Evolutionary conservation across 1,140 invertebrate genomes (phyloP), one percentile per base, ranked within the genome.

Genomic region (Leptestheria dahalacensis): DNA sequence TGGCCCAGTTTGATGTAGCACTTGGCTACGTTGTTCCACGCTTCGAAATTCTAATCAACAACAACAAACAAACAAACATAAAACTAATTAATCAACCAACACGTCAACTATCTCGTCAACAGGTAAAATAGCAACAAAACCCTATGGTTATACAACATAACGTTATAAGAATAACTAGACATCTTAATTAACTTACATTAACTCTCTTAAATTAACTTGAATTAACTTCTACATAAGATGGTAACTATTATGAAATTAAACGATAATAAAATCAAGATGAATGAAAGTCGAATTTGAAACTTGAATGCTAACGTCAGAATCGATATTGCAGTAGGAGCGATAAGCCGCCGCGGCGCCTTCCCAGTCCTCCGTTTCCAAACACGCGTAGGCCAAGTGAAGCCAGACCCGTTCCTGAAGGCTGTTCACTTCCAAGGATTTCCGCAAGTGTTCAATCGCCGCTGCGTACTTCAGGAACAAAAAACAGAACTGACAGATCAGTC

Each of bases 21-120:
- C 69, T 93, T 91, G 11, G 91, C 88, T 53, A 98, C 74, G 74
- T 98, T 98, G 72, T 96, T 97, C 95, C 95, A 99, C 0, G 89
- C 91, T 74, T 97, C 91, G 71, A 91, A 97, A 62, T 85, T 85
- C 74, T 88, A 65, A 49, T 68, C 66, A 63, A n/a, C n/a, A n/a
- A n/a, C n/a, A n/a, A n/a, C n/a, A n/a, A n/a, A n/a, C 48, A 55
- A 54, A 52, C 41, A 28, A 26, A 12, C 21, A 20, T 49, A 10
- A 9, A 41, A 48, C n/a, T n/a, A n/a, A n/a, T n/a, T n/a, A n/a
- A n/a, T n/a, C n/a, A n/a, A n/a, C n/a, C n/a, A n/a, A n/a, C n/a
- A n/a, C n/a, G n/a, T n/a, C n/a, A n/a, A n/a, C n/a, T n/a, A n/a
- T n/a, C n/a, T n/a, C n/a, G n/a, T n/a, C n/a, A n/a, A n/a, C n/a